Base-by-base conservation (phyloP, 2,888 invertebrate species). In the Tanytarsus gracilentus region DNA sequence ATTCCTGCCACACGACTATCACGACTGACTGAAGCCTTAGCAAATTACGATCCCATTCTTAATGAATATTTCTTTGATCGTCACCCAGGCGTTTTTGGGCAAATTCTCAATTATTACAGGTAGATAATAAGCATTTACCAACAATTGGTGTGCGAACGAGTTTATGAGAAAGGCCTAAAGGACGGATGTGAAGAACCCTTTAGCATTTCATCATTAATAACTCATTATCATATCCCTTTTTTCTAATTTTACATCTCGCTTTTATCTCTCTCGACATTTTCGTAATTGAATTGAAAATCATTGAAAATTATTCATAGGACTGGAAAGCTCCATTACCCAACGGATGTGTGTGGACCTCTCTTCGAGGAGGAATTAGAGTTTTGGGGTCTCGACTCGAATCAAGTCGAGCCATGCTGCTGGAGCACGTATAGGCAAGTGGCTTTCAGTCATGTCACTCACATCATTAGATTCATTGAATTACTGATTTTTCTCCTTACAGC, bases 11-110 rank as follows among this genome's bases (percentile, higher is more conserved):
- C 96, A 58, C 79, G 96, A 64, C 80, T 97, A 66, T 96, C 96
- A 56, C 79, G 94, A 65, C 82, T 96, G 66, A 95, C 94, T 63
- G 98, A 99, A 76, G 96, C 96, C 49, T 80, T 98, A 69, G 97
- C 95, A 72, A 99, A 98, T 79, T 99, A 99, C 78, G 99, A 99
- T 78, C 96, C 97, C 53, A 91, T 98, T 69, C 84, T 98, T 69
- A 98, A 99, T 77, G 99, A 99, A 78, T 99, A 97, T 80, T 99
- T 99, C 83, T 99, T 99, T 78, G 98, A 96, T 76, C 78, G 95
- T 67, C 96, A 97, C 78, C 96, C 96, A 27, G 96, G 95, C 59
- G 96, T 81, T 66, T 97, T 97, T 76, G 95, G 93, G 62, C 96
- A 97, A 78, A 90, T 93, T 68, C 83, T 93, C 69, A 98, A 98